These are phyloP conservation scores for Empidonax alnorum DNA, from an alignment of 2,113 vertebrate species.

Conservation along the genomic window DNA sequence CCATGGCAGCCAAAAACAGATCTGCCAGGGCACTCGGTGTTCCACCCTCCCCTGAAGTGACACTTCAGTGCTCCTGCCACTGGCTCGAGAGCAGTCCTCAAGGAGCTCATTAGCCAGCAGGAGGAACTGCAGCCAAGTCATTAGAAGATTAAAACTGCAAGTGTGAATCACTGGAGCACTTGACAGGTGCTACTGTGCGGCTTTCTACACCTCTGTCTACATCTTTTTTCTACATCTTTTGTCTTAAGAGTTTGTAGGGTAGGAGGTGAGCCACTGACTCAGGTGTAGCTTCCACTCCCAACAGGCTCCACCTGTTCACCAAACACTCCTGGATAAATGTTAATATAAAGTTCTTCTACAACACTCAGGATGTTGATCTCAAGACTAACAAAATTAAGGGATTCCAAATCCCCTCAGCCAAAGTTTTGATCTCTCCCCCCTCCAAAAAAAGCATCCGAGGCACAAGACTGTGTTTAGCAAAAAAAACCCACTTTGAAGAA, in stretches of 20 bases:
- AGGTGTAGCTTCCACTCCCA: not conserved
- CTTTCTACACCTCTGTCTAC: not conserved
- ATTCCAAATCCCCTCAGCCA: not conserved
- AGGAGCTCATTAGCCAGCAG: not conserved
- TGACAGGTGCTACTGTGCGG: not conserved
- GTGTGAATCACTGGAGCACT: not conserved
- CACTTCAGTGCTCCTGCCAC: not conserved
- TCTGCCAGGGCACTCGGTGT: fast-evolving
- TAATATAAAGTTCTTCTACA: not conserved
- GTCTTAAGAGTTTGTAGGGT: not conserved
- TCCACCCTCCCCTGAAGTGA: not conserved
- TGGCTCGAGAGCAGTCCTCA: not conserved
- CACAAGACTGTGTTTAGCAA: not conserved
- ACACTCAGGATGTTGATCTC: not conserved
- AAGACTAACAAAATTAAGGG: not conserved
- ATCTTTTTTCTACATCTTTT: not conserved
- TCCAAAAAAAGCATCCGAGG: not conserved
- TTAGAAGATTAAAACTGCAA: not conserved
- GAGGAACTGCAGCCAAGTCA: not conserved
- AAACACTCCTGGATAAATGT: not conserved
- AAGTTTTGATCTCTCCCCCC: not conserved
- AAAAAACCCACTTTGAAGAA: not conserved
- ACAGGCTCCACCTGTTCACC: not conserved
- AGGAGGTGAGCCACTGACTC: not conserved
- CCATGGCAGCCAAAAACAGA: not conserved